Base-by-base conservation (phyloP, 23 tunicate genomes). In the Halocynthia aurantium region DNA sequence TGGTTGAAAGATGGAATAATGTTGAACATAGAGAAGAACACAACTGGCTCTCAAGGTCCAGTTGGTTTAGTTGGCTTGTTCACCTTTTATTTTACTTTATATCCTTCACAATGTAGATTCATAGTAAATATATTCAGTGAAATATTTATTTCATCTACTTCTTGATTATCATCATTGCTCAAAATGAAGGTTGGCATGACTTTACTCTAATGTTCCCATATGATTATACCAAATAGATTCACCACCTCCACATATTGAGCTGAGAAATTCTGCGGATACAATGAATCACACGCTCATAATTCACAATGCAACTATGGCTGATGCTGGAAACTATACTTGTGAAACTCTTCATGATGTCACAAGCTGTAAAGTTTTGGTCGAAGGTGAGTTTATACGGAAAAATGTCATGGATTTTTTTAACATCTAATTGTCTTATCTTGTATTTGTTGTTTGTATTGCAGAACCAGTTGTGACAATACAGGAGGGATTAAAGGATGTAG, bases 321-420 rank as follows among this genome's bases (percentile, higher is more conserved):
- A 83, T 73, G 64, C 71, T 6, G 87, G 87, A 51, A 62, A 31
- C 12, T 83, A 83, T 55, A 57, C 81, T 4, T 83, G 87, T 61
- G 87, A 83, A 57, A 83, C 87, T 12, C 66, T 75, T 12, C 80
- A 76, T 53, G 87, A 83, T 18, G 55, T 81, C 12, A 62, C 72
- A 7, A 55, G 67, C 10, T 15, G 61, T 50, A 31, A 40, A 44
- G 69, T 83, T 11, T 69, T 22, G 49, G 70, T 83, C 6, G 18
- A 61, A 69, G 87, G 87, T 83, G 49, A 10, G 31, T 44, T 54
- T 15, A 12, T 11, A 2, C 5, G 19, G 19, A 5, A 15, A 67
- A 19, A 67, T 11, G 51, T 44, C 10, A 44, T 12, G 31, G 51
- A 5, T 5, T 15, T 8, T 8, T 31, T 6, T 0, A 17, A 0